These are phyloP conservation scores for Tupaia chinensis DNA, from an alignment of 2,113 vertebrate genomes.

Conservation along the genomic window DNA sequence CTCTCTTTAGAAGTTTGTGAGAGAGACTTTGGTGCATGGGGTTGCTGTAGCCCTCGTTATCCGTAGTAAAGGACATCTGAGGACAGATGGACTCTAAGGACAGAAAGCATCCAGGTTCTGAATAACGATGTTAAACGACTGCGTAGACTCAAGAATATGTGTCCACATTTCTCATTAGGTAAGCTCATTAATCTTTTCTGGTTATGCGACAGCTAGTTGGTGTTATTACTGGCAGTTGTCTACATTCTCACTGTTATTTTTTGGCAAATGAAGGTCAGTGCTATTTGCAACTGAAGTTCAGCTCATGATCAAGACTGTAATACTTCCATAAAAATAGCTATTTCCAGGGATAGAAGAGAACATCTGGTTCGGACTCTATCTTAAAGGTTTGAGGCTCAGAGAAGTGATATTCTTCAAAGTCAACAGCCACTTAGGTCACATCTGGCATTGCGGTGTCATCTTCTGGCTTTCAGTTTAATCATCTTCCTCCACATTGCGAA, in stretches of 20 bases:
- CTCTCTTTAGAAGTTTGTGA: not conserved
- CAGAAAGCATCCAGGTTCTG: not conserved
- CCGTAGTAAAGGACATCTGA: not conserved
- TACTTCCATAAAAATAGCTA: not conserved
- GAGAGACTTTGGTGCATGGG: not conserved
- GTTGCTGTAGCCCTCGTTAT: not conserved
- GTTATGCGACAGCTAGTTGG: not conserved
- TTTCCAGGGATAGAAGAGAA: not conserved
- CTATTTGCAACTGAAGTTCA: not conserved
- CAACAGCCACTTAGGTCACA: not conserved
- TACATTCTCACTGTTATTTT: not conserved
- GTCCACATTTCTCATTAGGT: not conserved
- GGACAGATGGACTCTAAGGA: not conserved
- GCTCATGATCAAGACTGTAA: not conserved
- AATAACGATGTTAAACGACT: not conserved
- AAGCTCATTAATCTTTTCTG: not conserved
- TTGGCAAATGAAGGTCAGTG: not conserved
- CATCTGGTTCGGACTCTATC: not conserved
- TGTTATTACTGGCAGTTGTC: not conserved
- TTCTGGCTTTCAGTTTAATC: not conserved
- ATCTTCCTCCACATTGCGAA: not conserved
- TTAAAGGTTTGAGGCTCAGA: not conserved
- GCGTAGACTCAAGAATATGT: not conserved
- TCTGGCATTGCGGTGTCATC: not conserved
- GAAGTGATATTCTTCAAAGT: not conserved